Evolutionary conservation across 2,888 invertebrate species (phyloP).

Genomic region (Drosophila mulleri): DNA sequence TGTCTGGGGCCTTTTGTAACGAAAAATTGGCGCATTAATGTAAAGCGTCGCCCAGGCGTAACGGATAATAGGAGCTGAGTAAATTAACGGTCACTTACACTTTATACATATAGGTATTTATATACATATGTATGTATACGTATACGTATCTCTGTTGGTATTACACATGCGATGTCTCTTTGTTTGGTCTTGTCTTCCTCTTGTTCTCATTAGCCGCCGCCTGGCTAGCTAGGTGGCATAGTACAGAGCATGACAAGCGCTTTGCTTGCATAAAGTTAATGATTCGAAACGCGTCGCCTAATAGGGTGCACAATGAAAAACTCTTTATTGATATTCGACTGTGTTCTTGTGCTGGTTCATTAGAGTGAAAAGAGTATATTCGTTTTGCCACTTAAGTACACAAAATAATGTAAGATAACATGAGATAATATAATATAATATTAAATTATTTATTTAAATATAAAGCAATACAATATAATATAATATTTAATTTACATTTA

Average conservation of each 20-base stretch:
- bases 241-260: slow-evolving; percentile 55
- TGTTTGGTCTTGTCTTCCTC: slow-evolving; percentile 32
- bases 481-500: no score
- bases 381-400: no score
- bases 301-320: slow-evolving; percentile 30
- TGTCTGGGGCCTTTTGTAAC: slow-evolving; percentile 44
- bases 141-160: slow-evolving; percentile 16
- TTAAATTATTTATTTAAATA: no score
- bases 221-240: slow-evolving; percentile 28
- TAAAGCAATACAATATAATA: no score
- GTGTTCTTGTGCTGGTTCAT: background rate
- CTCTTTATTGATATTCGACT: slow-evolving; percentile 36
- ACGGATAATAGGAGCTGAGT: slow-evolving; percentile 67
- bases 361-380: background rate
- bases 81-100: slow-evolving; percentile 73
- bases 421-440: no score
- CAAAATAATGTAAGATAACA: no score
- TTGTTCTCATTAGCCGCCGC: background rate
- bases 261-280: slow-evolving; percentile 64
- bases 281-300: slow-evolving; percentile 61
- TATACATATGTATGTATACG: background rate
- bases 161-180: slow-evolving; percentile 45
- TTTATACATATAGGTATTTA: background rate
- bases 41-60: slow-evolving; percentile 68
- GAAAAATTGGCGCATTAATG: slow-evolving; percentile 71